phyloP scores from a whole-genome alignment of 2,888 invertebrate genomes.

The Andrena minutula region DNA sequence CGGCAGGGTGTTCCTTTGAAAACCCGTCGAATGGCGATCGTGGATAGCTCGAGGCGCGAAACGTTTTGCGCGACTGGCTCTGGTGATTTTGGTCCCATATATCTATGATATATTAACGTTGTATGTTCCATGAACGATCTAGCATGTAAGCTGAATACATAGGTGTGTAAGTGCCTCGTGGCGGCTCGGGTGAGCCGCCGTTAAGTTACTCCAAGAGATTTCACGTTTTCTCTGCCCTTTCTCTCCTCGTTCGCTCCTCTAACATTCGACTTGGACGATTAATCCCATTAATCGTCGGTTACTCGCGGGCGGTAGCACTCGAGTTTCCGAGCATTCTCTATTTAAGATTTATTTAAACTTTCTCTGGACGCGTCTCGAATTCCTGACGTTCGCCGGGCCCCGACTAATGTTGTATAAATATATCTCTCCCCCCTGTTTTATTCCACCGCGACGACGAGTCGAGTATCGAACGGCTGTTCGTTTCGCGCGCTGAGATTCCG shows the following conservation, averaged over 20 bases:
- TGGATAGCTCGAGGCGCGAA: slow-evolving; percentile 63
- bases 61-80: slow-evolving; percentile 81
- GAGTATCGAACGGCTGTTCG: slow-evolving; percentile 5
- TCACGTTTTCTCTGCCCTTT: slow-evolving; percentile 22
- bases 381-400: slow-evolving; percentile 8
- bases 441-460: neutral
- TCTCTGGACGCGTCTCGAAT: slow-evolving; percentile 27
- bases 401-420: too few species aligned
- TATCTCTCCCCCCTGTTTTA: neutral
- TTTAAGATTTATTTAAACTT: slow-evolving; percentile 44
- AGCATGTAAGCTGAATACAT: slow-evolving; percentile 74
- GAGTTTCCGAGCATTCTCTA: slow-evolving; percentile 16
- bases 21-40: slow-evolving; percentile 51
- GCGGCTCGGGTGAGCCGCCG: slow-evolving; percentile 80
- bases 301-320: slow-evolving; percentile 20
- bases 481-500: neutral
- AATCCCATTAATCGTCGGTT: neutral
- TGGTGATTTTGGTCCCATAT: slow-evolving; percentile 97
- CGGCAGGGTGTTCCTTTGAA: slow-evolving; percentile 35
- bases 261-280: neutral
- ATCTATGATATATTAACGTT: slow-evolving; percentile 98
- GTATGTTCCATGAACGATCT: slow-evolving; percentile 97
- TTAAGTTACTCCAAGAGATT: slow-evolving; percentile 70
- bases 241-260: neutral
- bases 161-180: slow-evolving; percentile 47